phyloP scores from a whole-genome alignment of 2,113 vertebrate genomes.

The Triplophysa rosa region DNA sequence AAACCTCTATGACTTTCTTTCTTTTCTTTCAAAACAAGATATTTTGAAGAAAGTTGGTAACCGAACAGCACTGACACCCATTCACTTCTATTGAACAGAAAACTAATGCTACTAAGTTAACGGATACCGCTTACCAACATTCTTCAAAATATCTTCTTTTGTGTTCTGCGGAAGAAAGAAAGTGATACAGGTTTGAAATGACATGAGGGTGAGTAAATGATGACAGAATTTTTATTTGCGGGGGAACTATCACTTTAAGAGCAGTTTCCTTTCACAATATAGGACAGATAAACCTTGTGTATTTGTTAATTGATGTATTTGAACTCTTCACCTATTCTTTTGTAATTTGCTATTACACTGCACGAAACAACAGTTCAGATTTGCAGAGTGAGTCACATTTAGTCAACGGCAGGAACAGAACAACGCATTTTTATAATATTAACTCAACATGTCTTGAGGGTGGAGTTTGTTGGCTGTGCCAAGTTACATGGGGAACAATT shows the following conservation, averaged over 20 bases:
- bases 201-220: no score
- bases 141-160: no score
- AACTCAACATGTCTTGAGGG: slow-evolving; percentile 42
- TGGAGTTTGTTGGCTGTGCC: slow-evolving; percentile 33
- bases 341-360: neutral
- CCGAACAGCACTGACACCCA: no score
- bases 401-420: slow-evolving; percentile 19
- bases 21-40: no score
- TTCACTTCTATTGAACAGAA: no score
- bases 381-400: neutral
- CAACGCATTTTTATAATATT: slow-evolving; percentile 34
- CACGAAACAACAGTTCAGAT: neutral
- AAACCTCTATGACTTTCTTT: no score
- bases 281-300: neutral
- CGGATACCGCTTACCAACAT: no score
- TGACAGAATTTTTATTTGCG: no score
- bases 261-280: slow-evolving; percentile 9
- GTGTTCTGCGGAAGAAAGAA: no score
- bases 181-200: no score
- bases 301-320: slow-evolving; percentile 23
- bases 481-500: slow-evolving; percentile 58
- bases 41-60: no score
- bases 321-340: neutral
- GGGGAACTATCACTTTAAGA: neutral
- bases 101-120: no score